phyloP scores from a whole-genome alignment of 2,113 vertebrate genomes.

The Peromyscus leucopus region DNA sequence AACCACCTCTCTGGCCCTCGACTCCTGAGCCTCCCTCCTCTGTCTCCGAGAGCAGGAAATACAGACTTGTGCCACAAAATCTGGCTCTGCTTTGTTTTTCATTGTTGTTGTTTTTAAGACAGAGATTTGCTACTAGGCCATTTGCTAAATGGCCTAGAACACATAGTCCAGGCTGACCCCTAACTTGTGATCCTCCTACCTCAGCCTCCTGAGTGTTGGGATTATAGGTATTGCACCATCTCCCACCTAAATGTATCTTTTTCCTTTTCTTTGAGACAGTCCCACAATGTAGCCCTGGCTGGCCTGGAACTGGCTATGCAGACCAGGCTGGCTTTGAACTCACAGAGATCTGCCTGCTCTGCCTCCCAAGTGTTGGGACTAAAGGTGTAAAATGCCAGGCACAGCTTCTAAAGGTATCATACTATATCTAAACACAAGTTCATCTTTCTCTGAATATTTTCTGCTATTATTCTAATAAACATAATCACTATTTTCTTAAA shows the following conservation, averaged over 20 bases:
- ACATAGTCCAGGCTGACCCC: not conserved
- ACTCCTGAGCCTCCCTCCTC: not conserved
- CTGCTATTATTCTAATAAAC: not conserved
- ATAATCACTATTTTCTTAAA: not conserved
- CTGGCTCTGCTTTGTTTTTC: not conserved
- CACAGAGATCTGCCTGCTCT: not conserved
- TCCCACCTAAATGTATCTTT: not conserved
- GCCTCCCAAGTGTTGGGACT: not conserved
- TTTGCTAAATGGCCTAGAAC: not conserved
- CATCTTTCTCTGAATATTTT: conserved; percentile 21
- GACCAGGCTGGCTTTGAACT: not conserved
- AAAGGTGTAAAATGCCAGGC: not conserved
- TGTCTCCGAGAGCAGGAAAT: not conserved
- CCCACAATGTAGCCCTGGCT: not conserved
- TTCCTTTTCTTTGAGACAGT: not conserved
- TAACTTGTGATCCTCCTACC: not conserved
- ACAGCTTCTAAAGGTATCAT: not conserved
- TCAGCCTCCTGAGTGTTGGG: not conserved
- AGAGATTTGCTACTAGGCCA: not conserved
- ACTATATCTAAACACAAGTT: not conserved
- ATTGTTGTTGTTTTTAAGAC: not conserved
- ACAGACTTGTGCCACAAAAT: not conserved
- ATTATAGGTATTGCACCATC: not conserved
- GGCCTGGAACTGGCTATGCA: not conserved
- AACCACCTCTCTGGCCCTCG: not conserved